These are phyloP conservation scores for Notamacropus eugenii DNA, from an alignment of 2,797 vertebrate species.

Conservation along the genomic window DNA sequence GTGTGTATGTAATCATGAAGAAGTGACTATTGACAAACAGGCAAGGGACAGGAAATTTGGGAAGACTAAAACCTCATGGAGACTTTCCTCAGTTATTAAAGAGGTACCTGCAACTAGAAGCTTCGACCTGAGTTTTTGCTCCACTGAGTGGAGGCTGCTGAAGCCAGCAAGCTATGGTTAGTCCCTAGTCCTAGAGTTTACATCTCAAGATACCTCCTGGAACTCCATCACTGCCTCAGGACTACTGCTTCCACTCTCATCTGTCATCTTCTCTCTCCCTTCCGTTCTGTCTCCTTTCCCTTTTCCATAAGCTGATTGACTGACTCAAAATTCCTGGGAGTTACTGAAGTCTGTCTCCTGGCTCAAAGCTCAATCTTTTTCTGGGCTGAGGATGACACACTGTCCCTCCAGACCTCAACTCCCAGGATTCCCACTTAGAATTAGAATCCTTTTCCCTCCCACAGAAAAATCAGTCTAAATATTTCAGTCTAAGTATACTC, in stretches of 20 bases:
- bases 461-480: neutral
- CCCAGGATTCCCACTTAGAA: neutral
- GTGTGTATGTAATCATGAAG: neutral
- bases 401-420: neutral
- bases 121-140: neutral
- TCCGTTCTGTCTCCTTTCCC: neutral
- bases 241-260: neutral
- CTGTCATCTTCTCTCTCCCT: neutral
- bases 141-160: neutral
- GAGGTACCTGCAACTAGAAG: neutral
- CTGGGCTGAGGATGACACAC: neutral
- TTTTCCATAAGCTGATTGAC: neutral
- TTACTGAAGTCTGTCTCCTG: neutral
- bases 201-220: neutral
- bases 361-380: neutral
- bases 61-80: neutral
- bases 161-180: neutral
- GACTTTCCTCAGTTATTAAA: neutral
- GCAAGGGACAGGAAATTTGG: neutral
- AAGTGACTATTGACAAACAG: too few species aligned
- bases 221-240: neutral
- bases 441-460: neutral
- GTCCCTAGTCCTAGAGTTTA: neutral
- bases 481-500: neutral
- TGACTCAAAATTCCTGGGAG: neutral